Conservation (phyloP, 2,113 vertebrate species). For the Petromus typicus region DNA sequence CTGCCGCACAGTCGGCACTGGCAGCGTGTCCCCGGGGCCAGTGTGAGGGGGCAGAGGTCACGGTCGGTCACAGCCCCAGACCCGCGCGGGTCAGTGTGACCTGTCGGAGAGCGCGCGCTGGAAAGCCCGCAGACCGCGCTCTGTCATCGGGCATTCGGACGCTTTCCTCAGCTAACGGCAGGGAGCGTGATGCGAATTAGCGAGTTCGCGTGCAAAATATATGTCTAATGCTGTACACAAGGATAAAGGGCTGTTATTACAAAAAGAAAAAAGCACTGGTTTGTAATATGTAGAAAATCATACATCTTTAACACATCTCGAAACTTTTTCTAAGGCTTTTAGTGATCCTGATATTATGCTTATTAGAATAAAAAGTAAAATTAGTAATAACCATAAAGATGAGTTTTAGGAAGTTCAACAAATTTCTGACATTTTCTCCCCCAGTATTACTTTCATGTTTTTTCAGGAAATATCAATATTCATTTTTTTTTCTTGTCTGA, state of each 20-base stretch:
- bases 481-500: no score
- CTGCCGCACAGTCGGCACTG: slow-evolving; percentile 1
- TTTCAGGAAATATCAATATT: slow-evolving; percentile 58
- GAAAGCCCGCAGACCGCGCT: neutral
- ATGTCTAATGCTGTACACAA: neutral
- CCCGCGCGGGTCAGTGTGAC: neutral
- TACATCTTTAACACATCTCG: neutral
- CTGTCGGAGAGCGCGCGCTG: neutral
- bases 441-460: slow-evolving; percentile 30
- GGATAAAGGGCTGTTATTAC: neutral
- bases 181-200: neutral
- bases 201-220: neutral
- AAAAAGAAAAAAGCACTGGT: neutral
- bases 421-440: slow-evolving; percentile 43
- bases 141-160: neutral
- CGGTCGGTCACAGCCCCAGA: neutral
- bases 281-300: slow-evolving; percentile 28
- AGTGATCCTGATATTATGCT: neutral
- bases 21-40: slow-evolving; percentile 22
- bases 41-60: neutral
- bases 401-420: slow-evolving; percentile 52
- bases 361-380: slow-evolving; percentile 1
- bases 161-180: neutral
- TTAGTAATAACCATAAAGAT: slow-evolving; percentile 15
- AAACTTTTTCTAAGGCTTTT: neutral